Evolutionary conservation across 2,113 vertebrate species (phyloP), one percentile per base, ranked within the genome.

Genomic region (Orthochromis indermauri): DNA sequence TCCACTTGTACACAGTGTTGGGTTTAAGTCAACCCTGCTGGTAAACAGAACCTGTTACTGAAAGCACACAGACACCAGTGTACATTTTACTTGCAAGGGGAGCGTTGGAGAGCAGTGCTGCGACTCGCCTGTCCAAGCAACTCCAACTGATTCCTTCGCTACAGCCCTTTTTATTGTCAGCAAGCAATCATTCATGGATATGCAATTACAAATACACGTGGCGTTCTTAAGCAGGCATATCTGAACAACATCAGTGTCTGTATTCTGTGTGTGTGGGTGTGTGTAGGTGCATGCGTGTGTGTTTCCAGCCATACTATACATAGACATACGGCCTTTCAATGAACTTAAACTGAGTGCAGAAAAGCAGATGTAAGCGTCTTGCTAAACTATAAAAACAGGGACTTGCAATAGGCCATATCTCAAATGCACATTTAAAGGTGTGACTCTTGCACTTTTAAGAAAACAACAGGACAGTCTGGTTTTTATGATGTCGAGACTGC

Each of bases 131-230:
- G 55, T 59, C 24, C 7, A 57, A 57, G 7, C 13, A 57, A 57
- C 54, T 57, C 54, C 12, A 57, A 57, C 54, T 16, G 54, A 57
- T 57, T 57, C 24, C 54, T 55, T 57, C 0, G 4, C 54, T 55
- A 55, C 0, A 0, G 54, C 0, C 54, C 12, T 57, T 57, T 57
- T 57, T 57, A 57, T 57, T 57, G 24, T 57, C 51, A 54, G n/a
- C n/a, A 54, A 54, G 10, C 10, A 54, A 54, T 24, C n/a, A 0
- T 54, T 54, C 53, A 54, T 0, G 53, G 19, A 53, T 11, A 53
- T 53, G 49, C 49, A 13, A 11, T 19, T 49, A 49, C 47, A 49
- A 49, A 49, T 51, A 51, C 49, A 2, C 49, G 17, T 51, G 17
- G 1, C 8, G 0, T n/a, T 51, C 49, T 51, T n/a, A 51, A 51